Evolutionary conservation across 2,113 vertebrate species (phyloP).

Genomic region (Cavia aperea): DNA sequence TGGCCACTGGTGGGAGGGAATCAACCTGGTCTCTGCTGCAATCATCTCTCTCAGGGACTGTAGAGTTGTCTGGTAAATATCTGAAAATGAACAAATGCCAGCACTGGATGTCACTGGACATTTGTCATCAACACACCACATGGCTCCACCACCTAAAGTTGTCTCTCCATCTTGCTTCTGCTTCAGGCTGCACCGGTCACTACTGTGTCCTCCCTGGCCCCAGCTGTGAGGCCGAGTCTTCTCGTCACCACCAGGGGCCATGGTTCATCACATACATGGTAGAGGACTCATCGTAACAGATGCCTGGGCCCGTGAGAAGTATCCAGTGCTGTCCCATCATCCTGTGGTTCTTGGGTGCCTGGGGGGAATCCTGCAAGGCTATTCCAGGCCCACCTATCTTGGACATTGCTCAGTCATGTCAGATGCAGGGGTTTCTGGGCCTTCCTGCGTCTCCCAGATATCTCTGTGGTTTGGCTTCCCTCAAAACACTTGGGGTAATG

Average conservation of each 20-base stretch:
- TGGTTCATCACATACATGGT: accelerated
- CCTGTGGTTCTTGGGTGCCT: not conserved
- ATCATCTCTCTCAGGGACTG: not conserved
- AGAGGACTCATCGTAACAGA: not conserved
- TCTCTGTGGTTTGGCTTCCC: not conserved
- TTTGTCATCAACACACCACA: accelerated
- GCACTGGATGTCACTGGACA: accelerated
- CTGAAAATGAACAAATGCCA: not conserved
- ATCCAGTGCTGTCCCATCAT: accelerated
- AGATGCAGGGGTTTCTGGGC: not conserved
- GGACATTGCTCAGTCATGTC: not conserved
- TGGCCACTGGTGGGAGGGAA: not conserved
- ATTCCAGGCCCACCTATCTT: not conserved
- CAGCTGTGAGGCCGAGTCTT: not conserved
- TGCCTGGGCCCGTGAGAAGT: not conserved
- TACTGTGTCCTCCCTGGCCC: not conserved
- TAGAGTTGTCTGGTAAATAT: not conserved
- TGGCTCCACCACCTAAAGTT: not conserved
- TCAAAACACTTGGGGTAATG: not conserved
- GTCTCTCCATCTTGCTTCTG: not conserved
- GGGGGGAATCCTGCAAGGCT: not conserved
- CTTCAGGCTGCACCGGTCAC: not conserved
- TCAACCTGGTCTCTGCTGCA: accelerated
- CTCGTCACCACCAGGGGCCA: not conserved
- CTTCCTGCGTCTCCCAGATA: not conserved